Evolutionary conservation across 2,797 vertebrate genomes (phyloP).

Genomic region (Onychomys arenicola): DNA sequence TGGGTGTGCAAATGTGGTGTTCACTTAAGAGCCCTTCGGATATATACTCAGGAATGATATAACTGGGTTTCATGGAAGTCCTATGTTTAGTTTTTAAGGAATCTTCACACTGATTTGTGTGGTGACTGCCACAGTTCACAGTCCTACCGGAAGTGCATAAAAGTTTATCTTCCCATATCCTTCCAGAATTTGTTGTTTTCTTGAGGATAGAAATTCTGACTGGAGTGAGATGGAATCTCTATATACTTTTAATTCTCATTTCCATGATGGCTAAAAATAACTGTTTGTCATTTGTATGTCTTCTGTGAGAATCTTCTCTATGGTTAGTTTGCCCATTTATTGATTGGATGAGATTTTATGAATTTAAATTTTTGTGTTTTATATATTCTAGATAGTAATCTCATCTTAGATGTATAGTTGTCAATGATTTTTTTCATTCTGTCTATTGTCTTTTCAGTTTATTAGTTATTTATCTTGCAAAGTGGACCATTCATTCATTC

Average conservation of each 20-base stretch:
- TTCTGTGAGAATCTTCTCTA: neutral
- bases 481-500: neutral
- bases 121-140: neutral
- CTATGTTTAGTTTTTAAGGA: neutral
- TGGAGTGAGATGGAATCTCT: neutral
- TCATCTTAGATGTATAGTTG: neutral
- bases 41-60: neutral
- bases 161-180: neutral
- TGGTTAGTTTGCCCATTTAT: neutral
- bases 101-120: neutral
- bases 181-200: neutral
- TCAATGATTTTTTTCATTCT: neutral
- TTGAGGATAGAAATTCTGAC: neutral
- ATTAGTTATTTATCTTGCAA: neutral
- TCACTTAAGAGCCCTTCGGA: neutral
- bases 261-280: neutral
- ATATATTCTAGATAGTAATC: neutral
- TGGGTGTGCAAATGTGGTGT: neutral
- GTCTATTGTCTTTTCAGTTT: neutral
- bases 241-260: neutral
- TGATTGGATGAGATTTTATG: neutral
- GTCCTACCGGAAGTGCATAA: neutral
- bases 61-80: neutral
- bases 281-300: neutral
- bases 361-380: neutral